Base-by-base conservation (phyloP, 2,888 invertebrate species). In the Oithona nana region DNA sequence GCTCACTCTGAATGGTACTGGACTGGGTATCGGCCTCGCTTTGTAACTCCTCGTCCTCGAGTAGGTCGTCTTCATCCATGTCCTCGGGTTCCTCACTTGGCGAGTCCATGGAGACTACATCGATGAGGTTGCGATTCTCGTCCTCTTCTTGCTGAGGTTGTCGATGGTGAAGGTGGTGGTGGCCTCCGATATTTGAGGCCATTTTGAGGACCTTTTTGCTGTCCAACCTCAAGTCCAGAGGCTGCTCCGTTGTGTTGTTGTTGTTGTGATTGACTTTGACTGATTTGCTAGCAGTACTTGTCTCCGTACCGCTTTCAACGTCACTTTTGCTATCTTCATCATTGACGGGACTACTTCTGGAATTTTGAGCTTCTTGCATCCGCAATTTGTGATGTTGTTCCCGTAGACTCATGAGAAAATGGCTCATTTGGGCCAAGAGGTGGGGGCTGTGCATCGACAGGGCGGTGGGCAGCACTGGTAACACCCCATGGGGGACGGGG, bases 361-460 rank as follows among this genome's bases (percentile, higher is more conserved):
- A 22, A 49, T n/a, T n/a, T 22, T 49, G 50, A 16, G 22, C 54
- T 3, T 24, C 54, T 16, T 54, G 22, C 24, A 24, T 20, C 24
- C 22, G 20, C 54, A 54, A 24, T 54, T 54, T 20, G 4, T 13
- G 24, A 20, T 54, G 54, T 26, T 54, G 54, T 26, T 54, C 54
- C 20, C 54, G 54, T 26, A 54, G 26, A 26, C 24, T 54, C 24
- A 54, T 20, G 26, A 54, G 4, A 26, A 54, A 54, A 16, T 54
- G 54, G 54, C 54, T 26, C 54, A 54, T 54, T 26, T 54, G 54
- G 22, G 54, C 54, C 54, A 54, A 26, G 13, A 54, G 26, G 22
- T 20, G 20, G 54, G 39, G 39, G 8, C 8, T 11, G 39, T 39
- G 39, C 39, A 39, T 39, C 39, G 16, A 11, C 16, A 16, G 39